Conservation (phyloP, 2,888 invertebrate species). For the Adelphocoris suturalis region DNA sequence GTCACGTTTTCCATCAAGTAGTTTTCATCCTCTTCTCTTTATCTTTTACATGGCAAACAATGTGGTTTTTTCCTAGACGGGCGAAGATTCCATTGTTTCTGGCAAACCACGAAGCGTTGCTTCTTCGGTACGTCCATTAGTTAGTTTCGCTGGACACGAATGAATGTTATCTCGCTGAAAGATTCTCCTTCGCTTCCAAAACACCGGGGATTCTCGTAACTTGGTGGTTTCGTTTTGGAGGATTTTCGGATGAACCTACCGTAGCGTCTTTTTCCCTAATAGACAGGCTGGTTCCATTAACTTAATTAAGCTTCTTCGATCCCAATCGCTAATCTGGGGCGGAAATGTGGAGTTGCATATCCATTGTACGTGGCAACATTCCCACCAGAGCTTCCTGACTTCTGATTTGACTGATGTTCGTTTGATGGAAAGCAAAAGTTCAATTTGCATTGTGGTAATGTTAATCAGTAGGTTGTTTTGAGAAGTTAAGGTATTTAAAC, state of each 20-base stretch:
- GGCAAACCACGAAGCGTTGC: neutral
- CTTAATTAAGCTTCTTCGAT: neutral
- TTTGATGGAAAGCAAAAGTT: neutral
- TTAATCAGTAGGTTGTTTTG: too few species aligned
- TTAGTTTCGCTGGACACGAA: neutral
- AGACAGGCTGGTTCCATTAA: constrained; percentile 23
- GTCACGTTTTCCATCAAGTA: constrained; percentile 32
- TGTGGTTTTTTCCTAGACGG: constrained; percentile 20
- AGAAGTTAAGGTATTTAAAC: neutral
- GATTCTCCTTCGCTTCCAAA: constrained; percentile 4
- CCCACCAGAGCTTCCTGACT: neutral
- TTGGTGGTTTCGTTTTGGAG: constrained; percentile 15
- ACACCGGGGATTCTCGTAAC: constrained; percentile 32
- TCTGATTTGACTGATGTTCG: neutral
- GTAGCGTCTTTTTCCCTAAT: neutral
- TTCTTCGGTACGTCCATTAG: constrained; percentile 18
- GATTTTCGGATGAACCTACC: neutral
- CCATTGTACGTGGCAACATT: neutral
- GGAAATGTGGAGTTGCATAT: neutral
- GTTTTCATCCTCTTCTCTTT: constrained; percentile 24
- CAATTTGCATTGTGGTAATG: neutral
- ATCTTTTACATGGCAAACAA: constrained; percentile 32
- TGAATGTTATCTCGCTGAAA: constrained; percentile 11
- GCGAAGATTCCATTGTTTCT: constrained; percentile 17
- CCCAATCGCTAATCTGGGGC: neutral